A percentile compares a stretch with the other conserved stretches of the same genome.
Evolutionary conservation across 2,797 vertebrate species (phyloP).

Genomic region (Antennarius maculatus): DNA sequence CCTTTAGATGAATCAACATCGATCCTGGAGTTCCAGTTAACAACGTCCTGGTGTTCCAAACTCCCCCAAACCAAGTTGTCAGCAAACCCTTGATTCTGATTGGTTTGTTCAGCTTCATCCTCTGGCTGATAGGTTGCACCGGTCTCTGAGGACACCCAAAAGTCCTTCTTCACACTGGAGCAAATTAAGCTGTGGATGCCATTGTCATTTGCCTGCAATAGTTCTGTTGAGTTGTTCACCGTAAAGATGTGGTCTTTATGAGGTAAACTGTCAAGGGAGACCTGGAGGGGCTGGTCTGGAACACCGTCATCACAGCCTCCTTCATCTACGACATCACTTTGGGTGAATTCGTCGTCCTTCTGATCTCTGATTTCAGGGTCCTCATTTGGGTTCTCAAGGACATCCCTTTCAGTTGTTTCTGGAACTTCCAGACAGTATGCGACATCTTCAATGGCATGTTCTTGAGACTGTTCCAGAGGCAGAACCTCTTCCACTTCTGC

Average conservation of each 20-base stretch:
- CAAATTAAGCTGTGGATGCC: constrained; percentile 48
- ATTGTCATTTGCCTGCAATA: constrained; percentile 51
- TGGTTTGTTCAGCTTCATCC: constrained; percentile 37
- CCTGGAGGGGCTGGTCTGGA: constrained; percentile 28
- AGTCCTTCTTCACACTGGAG: constrained; percentile 57
- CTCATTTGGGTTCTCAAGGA: constrained; percentile 36
- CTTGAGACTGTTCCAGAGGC: constrained; percentile 23
- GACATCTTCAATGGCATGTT: constrained; percentile 29
- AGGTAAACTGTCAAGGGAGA: constrained; percentile 22
- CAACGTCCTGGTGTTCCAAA: constrained; percentile 33
- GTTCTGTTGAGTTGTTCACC: constrained; percentile 42
- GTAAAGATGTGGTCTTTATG: constrained; percentile 47
- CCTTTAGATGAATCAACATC: constrained; percentile 32
- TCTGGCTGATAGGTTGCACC: constrained; percentile 64
- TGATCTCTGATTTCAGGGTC: constrained; percentile 23
- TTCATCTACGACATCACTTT: too few species aligned
- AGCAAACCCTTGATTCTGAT: constrained; percentile 55
- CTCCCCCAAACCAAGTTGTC: constrained; percentile 51
- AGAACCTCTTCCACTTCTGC: neutral
- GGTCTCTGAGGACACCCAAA: constrained; percentile 70
- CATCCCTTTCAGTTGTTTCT: constrained; percentile 56
- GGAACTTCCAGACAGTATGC: constrained; percentile 8
- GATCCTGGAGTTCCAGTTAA: constrained; percentile 56
- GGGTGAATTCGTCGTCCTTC: neutral
- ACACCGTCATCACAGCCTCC: constrained; percentile 7